Percentiles rank a stretch among this genome's conserved stretches.
Conservation (phyloP, 2,888 invertebrate genomes). For the Melanchra persicariae region DNA sequence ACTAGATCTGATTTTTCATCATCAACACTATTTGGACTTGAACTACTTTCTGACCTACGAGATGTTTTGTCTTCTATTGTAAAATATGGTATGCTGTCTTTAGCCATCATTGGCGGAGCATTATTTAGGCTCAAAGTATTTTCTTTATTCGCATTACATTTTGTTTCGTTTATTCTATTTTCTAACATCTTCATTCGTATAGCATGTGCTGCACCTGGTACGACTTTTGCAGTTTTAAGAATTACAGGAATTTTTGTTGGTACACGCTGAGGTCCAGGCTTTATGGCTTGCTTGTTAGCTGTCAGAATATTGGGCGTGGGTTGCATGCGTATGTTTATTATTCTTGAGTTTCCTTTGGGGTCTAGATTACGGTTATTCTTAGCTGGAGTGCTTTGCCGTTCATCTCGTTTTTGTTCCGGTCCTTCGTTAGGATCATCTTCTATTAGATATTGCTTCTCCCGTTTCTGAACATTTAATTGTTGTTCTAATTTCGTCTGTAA, state of each 20-base stretch:
- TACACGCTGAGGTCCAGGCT: conserved; percentile 29
- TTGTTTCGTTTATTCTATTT: conserved; percentile 5
- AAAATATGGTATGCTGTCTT: conserved; percentile 21
- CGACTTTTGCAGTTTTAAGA: conserved; percentile 42
- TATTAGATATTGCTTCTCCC: conserved; percentile 48
- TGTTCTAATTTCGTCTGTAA: conserved; percentile 41
- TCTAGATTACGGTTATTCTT: conserved; percentile 22
- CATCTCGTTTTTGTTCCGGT: conserved; percentile 43
- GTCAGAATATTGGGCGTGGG: conserved; percentile 21
- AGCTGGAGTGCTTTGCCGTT: conserved; percentile 37
- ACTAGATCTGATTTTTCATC: neutral
- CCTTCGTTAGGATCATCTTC: conserved; percentile 42
- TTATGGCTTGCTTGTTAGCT: conserved; percentile 3
- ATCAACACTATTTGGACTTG: neutral
- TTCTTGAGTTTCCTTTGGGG: conserved; percentile 19
- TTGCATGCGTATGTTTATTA: conserved; percentile 14
- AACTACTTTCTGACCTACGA: conserved; percentile 14
- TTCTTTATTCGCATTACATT: conserved; percentile 15
- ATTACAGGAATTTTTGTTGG: conserved; percentile 51
- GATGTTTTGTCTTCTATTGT: conserved; percentile 39
- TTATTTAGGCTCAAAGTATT: neutral
- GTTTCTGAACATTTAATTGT: conserved; percentile 39
- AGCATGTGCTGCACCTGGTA: conserved; percentile 36
- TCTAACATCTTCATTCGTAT: conserved; percentile 40
- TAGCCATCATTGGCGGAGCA: neutral